Evolutionary conservation across 2,888 invertebrate genomes (phyloP), one percentile per base, ranked within the genome.

Genomic region (Sinhomidia bicolor): DNA sequence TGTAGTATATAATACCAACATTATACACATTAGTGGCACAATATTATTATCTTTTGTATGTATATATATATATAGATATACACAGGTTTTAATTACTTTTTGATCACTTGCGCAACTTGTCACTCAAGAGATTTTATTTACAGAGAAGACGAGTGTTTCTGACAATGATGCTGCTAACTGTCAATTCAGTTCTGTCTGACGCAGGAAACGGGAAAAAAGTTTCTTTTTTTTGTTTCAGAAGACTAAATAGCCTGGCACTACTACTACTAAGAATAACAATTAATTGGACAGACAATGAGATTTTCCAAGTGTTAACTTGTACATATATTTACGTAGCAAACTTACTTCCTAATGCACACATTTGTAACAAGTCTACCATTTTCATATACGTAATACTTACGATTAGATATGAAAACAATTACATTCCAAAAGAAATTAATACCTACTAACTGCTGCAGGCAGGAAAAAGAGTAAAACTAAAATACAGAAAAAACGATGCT

Each of bases 1-100:
- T n/a, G n/a, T n/a, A n/a, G n/a, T n/a, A n/a, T n/a, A n/a, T n/a
- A n/a, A n/a, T n/a, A n/a, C n/a, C n/a, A n/a, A n/a, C n/a, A n/a
- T n/a, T n/a, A n/a, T n/a, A n/a, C n/a, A n/a, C n/a, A n/a, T n/a
- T n/a, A n/a, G n/a, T n/a, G n/a, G n/a, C n/a, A n/a, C n/a, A n/a
- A n/a, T n/a, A n/a, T n/a, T n/a, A n/a, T n/a, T n/a, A n/a, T n/a
- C n/a, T n/a, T n/a, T n/a, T n/a, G n/a, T n/a, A n/a, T n/a, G n/a
- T n/a, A n/a, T n/a, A 41, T 41, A 41, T 41, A 41, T 41, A 41
- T 10, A 41, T 41, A 10, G 5, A 41, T 10, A 10, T 41, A n/a
- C n/a, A n/a, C n/a, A n/a, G n/a, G 36, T 7, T 71, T 71, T 71
- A 71, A 71, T 71, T 71, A 71, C 71, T 71, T 71, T 71, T 71